Conservation (phyloP, 2,888 invertebrate species). For the Napeogenes sylphis region DNA sequence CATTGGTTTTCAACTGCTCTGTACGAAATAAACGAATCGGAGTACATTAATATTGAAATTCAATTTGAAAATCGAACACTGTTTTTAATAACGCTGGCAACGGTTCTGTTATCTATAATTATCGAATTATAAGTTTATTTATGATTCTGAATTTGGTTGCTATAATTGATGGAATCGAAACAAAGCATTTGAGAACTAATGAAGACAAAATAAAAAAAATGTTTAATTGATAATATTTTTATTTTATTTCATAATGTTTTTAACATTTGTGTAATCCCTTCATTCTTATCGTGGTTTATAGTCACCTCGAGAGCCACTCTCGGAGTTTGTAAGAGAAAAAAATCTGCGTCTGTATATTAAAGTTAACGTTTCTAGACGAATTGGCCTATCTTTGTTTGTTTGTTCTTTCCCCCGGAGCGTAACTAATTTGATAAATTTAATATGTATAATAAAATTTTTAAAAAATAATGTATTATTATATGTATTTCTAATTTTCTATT, state of each 20-base stretch:
- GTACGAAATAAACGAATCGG: conserved; percentile 33
- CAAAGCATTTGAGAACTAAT: too few relatives aligned
- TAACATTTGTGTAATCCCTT: too few relatives aligned
- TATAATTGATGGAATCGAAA: conserved; percentile 10
- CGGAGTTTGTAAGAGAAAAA: conserved; percentile 52
- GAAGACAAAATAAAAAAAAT: too few relatives aligned
- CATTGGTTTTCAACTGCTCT: conserved; percentile 32
- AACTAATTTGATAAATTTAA: too few relatives aligned
- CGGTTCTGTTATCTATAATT: conserved; percentile 29
- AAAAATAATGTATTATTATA: too few relatives aligned
- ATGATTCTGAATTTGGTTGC: conserved; percentile 17
- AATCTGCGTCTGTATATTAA: conserved; percentile 56
- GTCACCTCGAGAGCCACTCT: conserved; percentile 50
- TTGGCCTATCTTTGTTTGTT: too few relatives aligned
- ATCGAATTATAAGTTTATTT: conserved; percentile 10
- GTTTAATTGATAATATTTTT: too few relatives aligned
- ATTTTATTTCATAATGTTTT: too few relatives aligned
- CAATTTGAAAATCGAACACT: conserved; percentile 42
- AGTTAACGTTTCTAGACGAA: too few relatives aligned
- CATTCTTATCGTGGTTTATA: conserved; percentile 66
- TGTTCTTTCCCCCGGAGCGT: too few relatives aligned
- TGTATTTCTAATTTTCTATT: too few relatives aligned
- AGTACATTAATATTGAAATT: conserved; percentile 44
- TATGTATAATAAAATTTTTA: too few relatives aligned
- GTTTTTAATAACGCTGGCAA: conserved; percentile 42